Percentiles rank a stretch among this genome's conserved stretches.
Conservation (phyloP, 2,888 invertebrate genomes). For the Achlya flavicornis region DNA sequence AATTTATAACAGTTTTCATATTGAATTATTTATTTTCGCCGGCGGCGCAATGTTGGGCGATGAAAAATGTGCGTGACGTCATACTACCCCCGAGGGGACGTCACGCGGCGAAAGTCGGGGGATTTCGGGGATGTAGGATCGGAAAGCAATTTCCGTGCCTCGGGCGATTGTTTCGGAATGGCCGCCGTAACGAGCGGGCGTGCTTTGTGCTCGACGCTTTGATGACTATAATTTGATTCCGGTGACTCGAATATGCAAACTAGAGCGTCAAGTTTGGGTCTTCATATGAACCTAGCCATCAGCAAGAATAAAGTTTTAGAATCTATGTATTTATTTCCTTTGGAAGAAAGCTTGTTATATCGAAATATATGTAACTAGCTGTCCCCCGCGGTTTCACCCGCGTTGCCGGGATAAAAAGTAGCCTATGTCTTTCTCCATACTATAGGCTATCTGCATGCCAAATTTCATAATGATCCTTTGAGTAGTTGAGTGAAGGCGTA, state of each 20-base stretch:
- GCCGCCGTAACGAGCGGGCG: slow-evolving; percentile 42
- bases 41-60: slow-evolving; percentile 31
- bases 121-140: slow-evolving; percentile 32
- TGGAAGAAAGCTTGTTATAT: too few relatives aligned
- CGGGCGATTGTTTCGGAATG: slow-evolving; percentile 62
- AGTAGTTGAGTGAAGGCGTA: too few relatives aligned
- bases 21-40: slow-evolving; percentile 62
- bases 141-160: slow-evolving; percentile 75
- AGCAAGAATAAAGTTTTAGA: neutral
- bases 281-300: neutral
- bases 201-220: slow-evolving; percentile 34
- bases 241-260: slow-evolving; percentile 1
- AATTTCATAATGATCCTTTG: too few relatives aligned
- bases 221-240: slow-evolving; percentile 41
- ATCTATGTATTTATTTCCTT: too few relatives aligned
- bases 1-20: slow-evolving; percentile 61
- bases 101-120: slow-evolving; percentile 23
- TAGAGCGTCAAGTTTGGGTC: neutral
- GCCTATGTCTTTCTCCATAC: too few relatives aligned
- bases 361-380: too few relatives aligned
- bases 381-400: too few relatives aligned
- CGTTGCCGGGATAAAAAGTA: too few relatives aligned
- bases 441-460: too few relatives aligned
- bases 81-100: slow-evolving; percentile 11
- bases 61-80: slow-evolving; percentile 12